A percentile compares a stretch with the other conserved stretches of the same genome.
phyloP scores from a whole-genome alignment of 2,113 vertebrate species.

The Trichechus manatus region DNA sequence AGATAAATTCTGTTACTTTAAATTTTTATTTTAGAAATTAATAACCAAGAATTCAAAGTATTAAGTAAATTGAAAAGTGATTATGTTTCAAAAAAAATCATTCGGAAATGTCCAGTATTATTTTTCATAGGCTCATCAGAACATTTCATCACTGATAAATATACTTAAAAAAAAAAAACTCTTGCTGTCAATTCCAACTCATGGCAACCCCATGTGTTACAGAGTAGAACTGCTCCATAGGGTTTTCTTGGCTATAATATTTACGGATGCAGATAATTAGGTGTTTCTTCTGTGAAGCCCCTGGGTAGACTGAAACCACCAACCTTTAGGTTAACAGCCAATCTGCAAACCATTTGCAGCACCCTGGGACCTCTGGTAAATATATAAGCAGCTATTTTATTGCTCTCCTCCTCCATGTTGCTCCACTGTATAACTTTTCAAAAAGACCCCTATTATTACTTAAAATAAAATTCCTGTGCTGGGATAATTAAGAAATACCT shows the following conservation, averaged over 20 bases:
- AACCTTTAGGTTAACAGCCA: not conserved
- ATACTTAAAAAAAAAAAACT: not conserved
- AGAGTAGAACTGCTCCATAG: not conserved
- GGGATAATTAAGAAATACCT: slow-evolving; percentile 26
- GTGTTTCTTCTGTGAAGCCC: not conserved
- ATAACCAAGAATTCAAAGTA: slow-evolving; percentile 27
- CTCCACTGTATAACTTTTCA: not conserved
- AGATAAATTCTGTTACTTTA: not conserved
- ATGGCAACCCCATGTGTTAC: not conserved
- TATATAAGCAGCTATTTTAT: slow-evolving; percentile 8
- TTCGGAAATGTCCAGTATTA: not conserved
- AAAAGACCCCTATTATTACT: slow-evolving; percentile 17
- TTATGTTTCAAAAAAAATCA: not conserved
- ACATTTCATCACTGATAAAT: not conserved
- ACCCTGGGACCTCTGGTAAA: not conserved
- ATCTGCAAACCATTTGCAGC: not conserved
- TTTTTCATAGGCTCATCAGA: not conserved
- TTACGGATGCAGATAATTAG: not conserved
- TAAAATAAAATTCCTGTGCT: not conserved
- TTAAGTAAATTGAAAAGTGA: not conserved
- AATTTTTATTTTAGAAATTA: slow-evolving; percentile 55
- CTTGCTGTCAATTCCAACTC: not conserved
- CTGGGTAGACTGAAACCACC: not conserved
- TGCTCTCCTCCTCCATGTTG: not conserved
- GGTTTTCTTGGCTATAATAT: not conserved